A percentile compares a stretch with the other conserved stretches of the same genome.
Evolutionary conservation across 2,888 invertebrate genomes (phyloP).

Genomic region (Microctonus brassicae): DNA sequence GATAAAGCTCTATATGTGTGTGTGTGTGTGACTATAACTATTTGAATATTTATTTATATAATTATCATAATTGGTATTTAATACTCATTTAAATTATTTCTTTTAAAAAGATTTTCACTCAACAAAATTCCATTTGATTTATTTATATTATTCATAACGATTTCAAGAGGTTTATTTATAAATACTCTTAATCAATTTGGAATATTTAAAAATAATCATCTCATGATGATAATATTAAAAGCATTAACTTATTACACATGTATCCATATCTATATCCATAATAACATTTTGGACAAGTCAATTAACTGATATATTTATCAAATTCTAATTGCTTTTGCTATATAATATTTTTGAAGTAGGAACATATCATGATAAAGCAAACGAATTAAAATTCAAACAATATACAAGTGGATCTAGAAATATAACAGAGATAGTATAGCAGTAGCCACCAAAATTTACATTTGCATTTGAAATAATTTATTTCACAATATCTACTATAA

Average conservation of each 20-base stretch:
- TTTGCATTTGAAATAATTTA: slow-evolving; percentile 29
- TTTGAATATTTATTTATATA: too few relatives aligned
- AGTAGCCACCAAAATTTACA: slow-evolving; percentile 36
- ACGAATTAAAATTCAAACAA: not conserved
- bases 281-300: not conserved
- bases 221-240: not conserved
- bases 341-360: not conserved
- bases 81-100: too few relatives aligned
- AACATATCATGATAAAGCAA: slow-evolving; percentile 11
- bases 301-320: not conserved
- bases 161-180: too few relatives aligned
- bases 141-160: too few relatives aligned
- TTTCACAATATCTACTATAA: too few relatives aligned
- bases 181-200: too few relatives aligned
- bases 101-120: too few relatives aligned
- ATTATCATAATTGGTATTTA: too few relatives aligned
- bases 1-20: not conserved
- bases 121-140: too few relatives aligned
- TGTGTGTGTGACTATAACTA: too few relatives aligned
- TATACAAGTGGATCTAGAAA: slow-evolving; percentile 38
- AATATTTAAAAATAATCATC: too few relatives aligned
- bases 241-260: not conserved
- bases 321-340: not conserved
- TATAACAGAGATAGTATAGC: slow-evolving; percentile 39
- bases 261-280: too few relatives aligned